Evolutionary conservation across 2,888 invertebrate genomes (phyloP), one percentile per base, ranked within the genome.

Genomic region (Agriopis marginaria): DNA sequence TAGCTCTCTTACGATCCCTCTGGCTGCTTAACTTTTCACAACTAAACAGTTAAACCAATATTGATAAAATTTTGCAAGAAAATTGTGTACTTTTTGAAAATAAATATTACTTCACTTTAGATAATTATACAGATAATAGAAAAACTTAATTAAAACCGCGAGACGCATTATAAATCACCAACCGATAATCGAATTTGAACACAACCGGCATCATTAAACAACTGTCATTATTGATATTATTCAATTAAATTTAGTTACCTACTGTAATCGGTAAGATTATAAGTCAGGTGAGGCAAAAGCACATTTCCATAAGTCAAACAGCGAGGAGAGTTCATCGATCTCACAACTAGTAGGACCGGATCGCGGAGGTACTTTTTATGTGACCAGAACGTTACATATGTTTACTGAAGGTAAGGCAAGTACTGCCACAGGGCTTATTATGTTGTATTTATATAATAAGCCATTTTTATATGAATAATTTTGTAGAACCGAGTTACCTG

Each of bases 281-380:
- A 83, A 86, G 85, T 85, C 82, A 85, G 83, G 81, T 87, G 87
- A 81, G 86, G 88, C 89, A 90, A 89, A 90, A 90, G 83, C 86
- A 73, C 70, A 84, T 92, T 92, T 92, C 90, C 92, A 93, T 93
- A 93, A 92, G 92, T 90, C 91, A 92, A 92, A 89, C 89, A 79
- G 87, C 89, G 83, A 86, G 81, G 81, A 75, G 89, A 86, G 93
- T 92, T 93, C 93, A 87, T 90, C 89, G 93, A 86, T 90, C 93
- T 89, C 83, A 51, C 86, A 87, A 92, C 90, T 89, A 86, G 93
- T 88, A 87, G 70, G 91, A 93, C 93, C 93, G 93, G 93, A 88
- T 93, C 88, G 88, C 77, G 70, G 83, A 88, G 87, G 88, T 88
- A 81, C 85, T 86, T 90, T 93, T 93, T 91, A 90, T 90, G 86